Evolutionary conservation across 2,888 invertebrate genomes (phyloP), one percentile per base, ranked within the genome.

Genomic region (Caenorhabditis sp.): DNA sequence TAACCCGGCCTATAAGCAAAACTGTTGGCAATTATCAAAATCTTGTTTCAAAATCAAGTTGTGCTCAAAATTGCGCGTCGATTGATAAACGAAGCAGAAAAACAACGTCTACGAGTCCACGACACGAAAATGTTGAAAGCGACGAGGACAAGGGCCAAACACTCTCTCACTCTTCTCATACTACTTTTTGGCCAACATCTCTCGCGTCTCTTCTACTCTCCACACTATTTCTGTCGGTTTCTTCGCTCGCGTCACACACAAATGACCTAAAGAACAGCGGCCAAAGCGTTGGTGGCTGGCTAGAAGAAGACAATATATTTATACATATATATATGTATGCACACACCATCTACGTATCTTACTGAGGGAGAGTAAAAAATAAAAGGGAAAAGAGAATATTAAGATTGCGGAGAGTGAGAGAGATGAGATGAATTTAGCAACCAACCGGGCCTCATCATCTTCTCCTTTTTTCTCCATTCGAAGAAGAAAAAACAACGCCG

Each of bases 401-500:
- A 31, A 31, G 31, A 31, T 31, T 31, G 31, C 31, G 31, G 31
- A 31, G 31, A 31, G 10, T 31, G 31, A 31, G 31, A 7, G 31
- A 31, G 31, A 31, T 31, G 31, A 31, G 31, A 31, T 31, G 31
- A 31, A 31, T 31, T 31, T 31, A 31, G 31, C 31, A 31, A 31
- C 31, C 31, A 31, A 31, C 31, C 31, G 31, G 31, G 31, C 31
- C 31, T 31, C 60, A 60, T 60, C 50, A 50, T 60, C 60, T 43
- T 60, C 60, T 50, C 36, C 43, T 26, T 27, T 27, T 49, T 49
- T 38, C 20, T 59, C 14, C 17, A 7, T 31, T 31, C 31, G 31
- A 31, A 31, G 31, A 31, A 31, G 31, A 31, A 31, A 10, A 31
- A 31, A 31, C 31, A 31, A 31, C 31, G 31, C 31, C 31, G 31